These are phyloP conservation scores for Anarsia innoxiella DNA, from an alignment of 2,888 invertebrate genomes.

Conservation along the genomic window DNA sequence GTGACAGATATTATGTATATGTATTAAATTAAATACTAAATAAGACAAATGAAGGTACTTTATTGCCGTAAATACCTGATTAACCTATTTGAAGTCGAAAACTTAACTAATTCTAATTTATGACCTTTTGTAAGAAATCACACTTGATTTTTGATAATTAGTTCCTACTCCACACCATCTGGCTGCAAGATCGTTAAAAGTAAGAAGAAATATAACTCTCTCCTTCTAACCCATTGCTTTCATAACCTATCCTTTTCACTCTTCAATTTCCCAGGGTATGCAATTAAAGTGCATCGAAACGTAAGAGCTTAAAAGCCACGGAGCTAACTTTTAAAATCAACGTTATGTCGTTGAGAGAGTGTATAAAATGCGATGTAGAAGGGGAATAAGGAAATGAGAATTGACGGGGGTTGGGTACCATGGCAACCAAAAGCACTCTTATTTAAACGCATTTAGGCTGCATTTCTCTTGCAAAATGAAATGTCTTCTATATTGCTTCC, in stretches of 20 bases:
- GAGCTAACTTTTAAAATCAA: no score
- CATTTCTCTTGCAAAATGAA: conserved; percentile 18
- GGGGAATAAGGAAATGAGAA: no score
- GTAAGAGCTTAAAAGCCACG: conserved; percentile 5
- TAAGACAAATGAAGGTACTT: no score
- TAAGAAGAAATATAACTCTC: conserved; percentile 16
- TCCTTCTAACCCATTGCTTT: conserved; percentile 16
- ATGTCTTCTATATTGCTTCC: no score
- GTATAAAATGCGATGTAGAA: no score
- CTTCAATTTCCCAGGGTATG: conserved; percentile 20
- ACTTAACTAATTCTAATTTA: background rate
- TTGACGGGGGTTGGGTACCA: no score
- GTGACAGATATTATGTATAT: no score
- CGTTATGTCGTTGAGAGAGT: no score
- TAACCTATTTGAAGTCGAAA: no score
- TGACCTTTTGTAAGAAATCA: conserved; percentile 13
- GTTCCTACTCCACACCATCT: conserved; percentile 29
- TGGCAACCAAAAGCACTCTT: conserved; percentile 18
- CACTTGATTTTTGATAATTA: conserved; percentile 27
- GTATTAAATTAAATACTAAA: no score
- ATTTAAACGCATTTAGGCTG: conserved; percentile 14
- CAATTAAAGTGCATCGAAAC: no score
- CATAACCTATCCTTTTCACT: conserved; percentile 21
- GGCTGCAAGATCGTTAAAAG: conserved; percentile 20
- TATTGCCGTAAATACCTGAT: no score